Base-by-base conservation (phyloP, 2,797 vertebrate species). In the Tragelaphus eurycerus region DNA sequence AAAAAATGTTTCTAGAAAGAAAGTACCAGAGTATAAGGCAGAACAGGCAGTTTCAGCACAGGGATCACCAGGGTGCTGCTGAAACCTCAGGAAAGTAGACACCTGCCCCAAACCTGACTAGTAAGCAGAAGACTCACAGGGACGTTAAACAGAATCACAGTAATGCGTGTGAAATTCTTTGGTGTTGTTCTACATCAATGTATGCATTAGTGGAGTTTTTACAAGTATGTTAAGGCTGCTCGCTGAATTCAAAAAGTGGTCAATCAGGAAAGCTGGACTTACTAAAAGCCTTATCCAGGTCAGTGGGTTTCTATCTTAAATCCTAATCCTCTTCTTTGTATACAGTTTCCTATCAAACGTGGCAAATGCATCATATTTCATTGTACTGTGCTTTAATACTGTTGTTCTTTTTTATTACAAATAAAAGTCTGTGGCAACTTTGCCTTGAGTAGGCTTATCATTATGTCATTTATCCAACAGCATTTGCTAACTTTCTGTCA, bases 91-190 rank as follows among this genome's bases (percentile, higher is more conserved):
- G 34, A 81, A 96, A 55, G 15, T 27, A 89, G 52, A 82, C 31
- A 54, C 54, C 43, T 86, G 95, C 59, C 89, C 67, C 86, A 27
- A 83, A 67, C 92, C 90, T 96, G 23, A n/a, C 74, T 79, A 90
- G 7, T 85, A 23, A 59, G 27, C 8, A 78, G 52, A 91, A 95
- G 97, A 93, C 29, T 86, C 62, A 87, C 2, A 88, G 79, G 25
- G 50, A 84, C 31, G 5, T 27, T 79, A 87, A 34, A 3, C 2
- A 93, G 38, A 97, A 88, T 86, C 74, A 94, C 62, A 79, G n/a
- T 48, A 89, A 25, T 54, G 2, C 38, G 19, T 17, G 52, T 59
- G n/a, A 95, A 95, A 92, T 89, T 78, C 25, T 83, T 55, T 79
- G 46, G 23, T n/a, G 48, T 50, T 34, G 71, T 62, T 88, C 48